A percentile compares a stretch with the other conserved stretches of the same genome.
Evolutionary conservation across 1,140 invertebrate genomes (phyloP).

Genomic region (Neelides sp.): DNA sequence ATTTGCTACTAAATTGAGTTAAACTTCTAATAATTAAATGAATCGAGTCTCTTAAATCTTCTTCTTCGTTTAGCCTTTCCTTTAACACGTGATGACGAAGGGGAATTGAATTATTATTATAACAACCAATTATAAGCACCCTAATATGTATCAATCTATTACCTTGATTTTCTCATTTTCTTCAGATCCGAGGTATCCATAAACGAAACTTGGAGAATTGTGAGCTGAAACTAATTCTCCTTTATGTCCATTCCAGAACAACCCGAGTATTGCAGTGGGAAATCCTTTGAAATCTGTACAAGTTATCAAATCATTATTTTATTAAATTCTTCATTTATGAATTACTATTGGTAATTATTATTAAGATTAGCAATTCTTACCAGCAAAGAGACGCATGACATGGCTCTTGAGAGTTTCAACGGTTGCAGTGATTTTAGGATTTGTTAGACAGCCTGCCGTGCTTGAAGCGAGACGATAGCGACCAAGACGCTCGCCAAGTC

Average conservation of each 20-base stretch:
- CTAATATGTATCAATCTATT: no score
- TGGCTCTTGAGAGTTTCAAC: neutral
- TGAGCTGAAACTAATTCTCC: slow-evolving; percentile 25
- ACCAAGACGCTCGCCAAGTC: slow-evolving; percentile 18
- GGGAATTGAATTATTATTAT: no score
- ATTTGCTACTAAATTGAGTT: no score
- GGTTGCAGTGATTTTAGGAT: neutral
- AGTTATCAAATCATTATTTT: neutral
- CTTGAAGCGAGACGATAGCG: slow-evolving; percentile 7
- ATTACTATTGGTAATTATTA: no score
- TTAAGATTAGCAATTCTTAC: no score
- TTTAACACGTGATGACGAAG: no score
- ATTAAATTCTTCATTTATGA: neutral
- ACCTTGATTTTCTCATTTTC: no score
- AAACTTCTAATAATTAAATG: no score
- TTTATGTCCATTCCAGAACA: slow-evolving; percentile 15
- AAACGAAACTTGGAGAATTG: slow-evolving; percentile 16
- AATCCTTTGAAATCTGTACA: slow-evolving; percentile 3
- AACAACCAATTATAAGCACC: no score
- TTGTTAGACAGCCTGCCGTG: neutral
- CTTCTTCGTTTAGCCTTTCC: no score
- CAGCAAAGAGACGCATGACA: neutral
- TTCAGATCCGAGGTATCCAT: no score
- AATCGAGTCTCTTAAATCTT: no score
- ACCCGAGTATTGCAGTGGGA: slow-evolving; percentile 13